A percentile compares a stretch with the other conserved stretches of the same genome.
Evolutionary conservation across 2,113 vertebrate species (phyloP).

Genomic region (Toxostoma redivivum): DNA sequence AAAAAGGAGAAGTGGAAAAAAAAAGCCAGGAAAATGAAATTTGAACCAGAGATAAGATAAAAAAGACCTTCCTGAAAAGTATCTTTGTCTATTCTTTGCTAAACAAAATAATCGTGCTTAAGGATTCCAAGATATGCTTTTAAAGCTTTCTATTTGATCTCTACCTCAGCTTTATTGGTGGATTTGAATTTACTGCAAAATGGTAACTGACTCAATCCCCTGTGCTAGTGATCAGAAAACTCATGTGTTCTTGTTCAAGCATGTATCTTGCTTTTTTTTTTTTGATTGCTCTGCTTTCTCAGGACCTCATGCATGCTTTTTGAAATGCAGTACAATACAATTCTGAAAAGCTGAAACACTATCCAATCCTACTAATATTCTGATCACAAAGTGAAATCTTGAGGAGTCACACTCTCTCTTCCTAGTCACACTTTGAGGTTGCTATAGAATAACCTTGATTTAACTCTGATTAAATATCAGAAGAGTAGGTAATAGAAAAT

Average conservation of each 20-base stretch:
- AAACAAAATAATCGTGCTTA: background rate
- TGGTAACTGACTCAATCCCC: background rate
- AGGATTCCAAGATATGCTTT: background rate
- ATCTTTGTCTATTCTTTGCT: background rate
- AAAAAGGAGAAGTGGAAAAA: background rate
- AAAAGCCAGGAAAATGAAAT: background rate
- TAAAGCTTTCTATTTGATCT: constrained; percentile 29
- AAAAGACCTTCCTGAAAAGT: background rate
- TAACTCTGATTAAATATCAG: background rate
- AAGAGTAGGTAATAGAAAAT: background rate
- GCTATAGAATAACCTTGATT: background rate
- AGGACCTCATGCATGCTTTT: background rate
- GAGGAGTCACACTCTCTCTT: background rate
- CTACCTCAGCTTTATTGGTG: background rate
- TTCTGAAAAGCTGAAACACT: background rate
- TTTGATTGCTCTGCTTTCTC: background rate
- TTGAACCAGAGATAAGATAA: background rate
- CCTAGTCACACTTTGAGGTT: background rate
- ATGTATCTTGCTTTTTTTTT: background rate
- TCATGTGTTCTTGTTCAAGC: background rate
- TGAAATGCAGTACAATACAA: background rate
- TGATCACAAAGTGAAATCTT: background rate
- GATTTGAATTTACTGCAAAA: background rate
- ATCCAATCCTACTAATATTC: background rate
- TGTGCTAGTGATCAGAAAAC: background rate